Evolutionary conservation across 2,113 vertebrate genomes (phyloP).

Genomic region (Erpornis zantholeuca): DNA sequence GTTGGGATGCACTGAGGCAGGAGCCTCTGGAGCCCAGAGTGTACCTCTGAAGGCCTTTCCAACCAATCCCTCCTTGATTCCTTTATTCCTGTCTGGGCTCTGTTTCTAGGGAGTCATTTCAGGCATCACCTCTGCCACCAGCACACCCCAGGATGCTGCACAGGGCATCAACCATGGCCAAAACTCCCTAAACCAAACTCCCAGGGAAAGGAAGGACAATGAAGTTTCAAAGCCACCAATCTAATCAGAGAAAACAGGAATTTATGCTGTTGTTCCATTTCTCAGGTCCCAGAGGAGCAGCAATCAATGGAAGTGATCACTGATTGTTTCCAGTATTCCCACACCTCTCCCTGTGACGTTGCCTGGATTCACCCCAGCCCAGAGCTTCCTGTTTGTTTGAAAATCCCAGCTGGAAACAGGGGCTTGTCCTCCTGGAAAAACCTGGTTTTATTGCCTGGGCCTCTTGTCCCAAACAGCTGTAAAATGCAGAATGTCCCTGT

Average conservation of each 20-base stretch:
- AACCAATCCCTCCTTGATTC: no score
- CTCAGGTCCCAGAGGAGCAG: not conserved
- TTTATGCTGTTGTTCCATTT: not conserved
- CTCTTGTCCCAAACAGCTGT: not conserved
- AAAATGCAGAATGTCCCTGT: not conserved
- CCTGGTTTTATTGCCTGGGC: not conserved
- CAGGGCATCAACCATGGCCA: not conserved
- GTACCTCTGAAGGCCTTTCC: no score
- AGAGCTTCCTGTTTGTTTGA: not conserved
- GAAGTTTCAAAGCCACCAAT: not conserved
- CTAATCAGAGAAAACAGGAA: not conserved
- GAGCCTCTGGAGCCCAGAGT: no score
- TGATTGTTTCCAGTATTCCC: rapidly evolving
- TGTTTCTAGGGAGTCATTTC: no score
- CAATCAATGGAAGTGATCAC: not conserved
- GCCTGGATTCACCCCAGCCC: not conserved
- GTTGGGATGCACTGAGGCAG: no score
- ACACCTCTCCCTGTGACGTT: not conserved
- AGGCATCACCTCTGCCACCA: no score
- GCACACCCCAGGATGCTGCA: rapidly evolving
- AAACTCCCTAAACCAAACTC: not conserved
- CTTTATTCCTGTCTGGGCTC: no score
- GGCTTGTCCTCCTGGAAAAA: not conserved
- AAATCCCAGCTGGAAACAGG: not conserved
- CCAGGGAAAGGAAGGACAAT: not conserved